Base-by-base conservation (phyloP, 2,888 invertebrate genomes). In the Agrochola circellaris region DNA sequence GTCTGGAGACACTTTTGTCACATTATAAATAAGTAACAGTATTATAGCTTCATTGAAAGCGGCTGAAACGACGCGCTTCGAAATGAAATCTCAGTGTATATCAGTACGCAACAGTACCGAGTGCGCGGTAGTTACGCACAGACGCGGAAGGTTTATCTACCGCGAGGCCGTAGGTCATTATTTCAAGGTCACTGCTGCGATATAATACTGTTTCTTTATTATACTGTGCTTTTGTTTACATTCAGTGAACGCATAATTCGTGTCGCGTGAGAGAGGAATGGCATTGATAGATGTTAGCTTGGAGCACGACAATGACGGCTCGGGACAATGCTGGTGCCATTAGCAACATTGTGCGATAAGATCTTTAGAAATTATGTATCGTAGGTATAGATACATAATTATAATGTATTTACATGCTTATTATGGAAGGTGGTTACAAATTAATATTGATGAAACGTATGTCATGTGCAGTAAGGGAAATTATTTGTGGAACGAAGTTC, bases 251-350 rank as follows among this genome's bases (percentile, higher is more conserved):
- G 66, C 60, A 81, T 67, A 78, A 80, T 60, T 79, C 48, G 68
- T 65, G 78, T 79, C 62, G 79, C 80, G 84, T 79, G 84, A 68
- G 62, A 74, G 73, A 73, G 45, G 30, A 48, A 81, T 81, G 83
- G 73, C 83, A 62, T 84, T 83, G 77, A 83, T 83, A 77, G 73
- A 83, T 84, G 75, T 62, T 58, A 58, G 69, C 68, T 62, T 6
- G 58, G n/a, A n/a, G 38, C 68, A 51, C 38, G 54, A 83, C 83
- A 79, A 73, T 77, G 73, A 58, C 54, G 23, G 26, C 17, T 8
- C 38, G 30, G 23, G 38, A 82, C 65, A 76, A 77, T 66, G 42
- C 42, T 23, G 38, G 34, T 30, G 45, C 65, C 76, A 79, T 81
- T 81, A 79, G 76, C 82, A 15, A 64, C 75, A 48, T 66, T 81